Conservation (phyloP, 2,888 invertebrate species). For the Argynnis bischoffii region DNA sequence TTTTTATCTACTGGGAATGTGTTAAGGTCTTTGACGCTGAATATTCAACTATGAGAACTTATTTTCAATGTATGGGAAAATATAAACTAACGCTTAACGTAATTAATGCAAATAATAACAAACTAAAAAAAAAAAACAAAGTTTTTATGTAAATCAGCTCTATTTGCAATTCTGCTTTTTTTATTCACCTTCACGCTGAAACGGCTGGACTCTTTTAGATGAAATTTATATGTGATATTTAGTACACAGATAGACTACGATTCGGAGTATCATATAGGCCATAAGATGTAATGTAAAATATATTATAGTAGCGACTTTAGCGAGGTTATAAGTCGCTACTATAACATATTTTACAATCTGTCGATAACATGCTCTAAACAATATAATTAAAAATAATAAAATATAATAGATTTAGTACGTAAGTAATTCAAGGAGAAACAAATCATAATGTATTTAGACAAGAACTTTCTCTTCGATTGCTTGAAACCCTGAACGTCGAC, state of each 20-base stretch:
- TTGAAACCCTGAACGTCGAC: neutral
- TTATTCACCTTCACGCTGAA: neutral
- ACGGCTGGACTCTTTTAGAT: too few species aligned
- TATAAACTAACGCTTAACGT: constrained; percentile 23
- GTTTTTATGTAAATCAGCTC: constrained; percentile 3
- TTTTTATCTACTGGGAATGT: constrained; percentile 51
- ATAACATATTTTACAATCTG: too few species aligned
- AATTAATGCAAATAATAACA: constrained; percentile 21
- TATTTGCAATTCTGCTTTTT: neutral
- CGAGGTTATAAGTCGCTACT: too few species aligned
- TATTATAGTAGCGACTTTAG: too few species aligned
- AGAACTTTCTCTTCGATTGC: constrained; percentile 12
- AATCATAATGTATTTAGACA: constrained; percentile 5
- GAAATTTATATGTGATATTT: too few species aligned
- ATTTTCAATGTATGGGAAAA: constrained; percentile 43
- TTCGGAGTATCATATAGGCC: too few species aligned
- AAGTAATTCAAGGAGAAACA: constrained; percentile 15
- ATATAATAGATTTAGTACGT: neutral
- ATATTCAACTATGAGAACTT: constrained; percentile 53
- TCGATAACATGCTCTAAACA: too few species aligned
- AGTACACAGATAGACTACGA: too few species aligned
- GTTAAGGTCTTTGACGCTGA: constrained; percentile 35
- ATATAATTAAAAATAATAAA: neutral
- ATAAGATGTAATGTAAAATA: too few species aligned
- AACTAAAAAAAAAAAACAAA: constrained; percentile 3